phyloP scores from a whole-genome alignment of 1,140 invertebrate species.

The Drosophila santomea region DNA sequence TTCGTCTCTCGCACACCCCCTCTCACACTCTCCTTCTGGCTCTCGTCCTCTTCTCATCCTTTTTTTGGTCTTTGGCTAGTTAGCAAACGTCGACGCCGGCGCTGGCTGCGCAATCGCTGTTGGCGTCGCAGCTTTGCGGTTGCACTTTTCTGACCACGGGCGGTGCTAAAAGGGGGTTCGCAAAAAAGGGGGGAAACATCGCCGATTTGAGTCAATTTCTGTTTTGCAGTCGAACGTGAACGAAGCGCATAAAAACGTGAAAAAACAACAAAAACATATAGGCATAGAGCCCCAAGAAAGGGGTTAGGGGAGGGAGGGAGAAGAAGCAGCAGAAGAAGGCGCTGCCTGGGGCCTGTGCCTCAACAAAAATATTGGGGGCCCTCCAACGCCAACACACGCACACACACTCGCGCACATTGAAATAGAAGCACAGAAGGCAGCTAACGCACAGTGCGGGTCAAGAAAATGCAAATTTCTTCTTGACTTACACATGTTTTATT shows the following conservation, averaged over 20 bases:
- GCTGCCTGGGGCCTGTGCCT: constrained; percentile 45
- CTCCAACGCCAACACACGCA: constrained; percentile 40
- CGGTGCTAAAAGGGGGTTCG: not conserved
- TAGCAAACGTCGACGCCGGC: constrained; percentile 50
- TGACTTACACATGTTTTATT: not conserved
- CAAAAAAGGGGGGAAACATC: constrained; percentile 13
- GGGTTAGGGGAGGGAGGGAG: not conserved
- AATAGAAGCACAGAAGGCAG: constrained; percentile 9
- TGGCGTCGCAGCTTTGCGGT: constrained; percentile 18
- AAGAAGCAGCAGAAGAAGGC: constrained; percentile 35
- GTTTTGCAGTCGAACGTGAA: constrained; percentile 74
- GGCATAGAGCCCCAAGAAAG: constrained; percentile 13
- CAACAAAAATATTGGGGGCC: constrained; percentile 34
- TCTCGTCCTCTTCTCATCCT: constrained; percentile 23
- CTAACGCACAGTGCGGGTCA: not conserved
- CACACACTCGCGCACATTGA: constrained; percentile 10
- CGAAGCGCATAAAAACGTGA: constrained; percentile 76
- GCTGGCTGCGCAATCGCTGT: constrained; percentile 16
- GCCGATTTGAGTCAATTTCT: constrained; percentile 79
- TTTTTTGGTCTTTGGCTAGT: constrained; percentile 51
- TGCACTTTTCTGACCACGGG: constrained; percentile 28
- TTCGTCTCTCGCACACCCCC: no score
- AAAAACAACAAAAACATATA: constrained; percentile 15
- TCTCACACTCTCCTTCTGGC: not conserved
- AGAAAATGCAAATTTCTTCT: not conserved